These are phyloP conservation scores for Mamestra brassicae DNA, from an alignment of 2,888 invertebrate genomes.

Conservation along the genomic window DNA sequence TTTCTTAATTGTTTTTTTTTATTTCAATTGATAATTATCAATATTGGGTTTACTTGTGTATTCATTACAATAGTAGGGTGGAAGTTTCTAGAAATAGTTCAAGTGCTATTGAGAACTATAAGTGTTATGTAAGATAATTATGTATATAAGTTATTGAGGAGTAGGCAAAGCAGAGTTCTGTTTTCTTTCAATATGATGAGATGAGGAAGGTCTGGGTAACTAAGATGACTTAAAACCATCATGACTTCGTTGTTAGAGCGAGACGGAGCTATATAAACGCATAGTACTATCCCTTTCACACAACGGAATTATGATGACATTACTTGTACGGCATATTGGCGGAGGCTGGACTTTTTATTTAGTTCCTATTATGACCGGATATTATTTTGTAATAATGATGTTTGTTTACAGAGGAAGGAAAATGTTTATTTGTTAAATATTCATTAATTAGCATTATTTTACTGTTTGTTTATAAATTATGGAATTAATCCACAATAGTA, in stretches of 20 bases:
- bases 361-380: slow-evolving; percentile 1
- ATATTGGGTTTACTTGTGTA: slow-evolving; percentile 11
- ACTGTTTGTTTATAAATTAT: slow-evolving; percentile 4
- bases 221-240: not conserved
- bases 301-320: not conserved
- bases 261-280: not conserved
- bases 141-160: not conserved
- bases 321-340: too few relatives aligned
- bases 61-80: slow-evolving; percentile 5
- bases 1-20: slow-evolving; percentile 48
- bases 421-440: slow-evolving; percentile 6
- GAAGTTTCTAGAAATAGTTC: slow-evolving; percentile 24
- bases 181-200: not conserved
- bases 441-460: slow-evolving; percentile 8
- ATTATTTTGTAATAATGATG: not conserved
- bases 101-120: not conserved
- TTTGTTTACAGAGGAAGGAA: not conserved
- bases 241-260: not conserved
- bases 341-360: too few relatives aligned
- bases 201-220: not conserved
- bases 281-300: not conserved
- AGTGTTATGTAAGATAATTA: not conserved
- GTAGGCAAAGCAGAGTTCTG: not conserved
- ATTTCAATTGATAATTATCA: slow-evolving; percentile 2
- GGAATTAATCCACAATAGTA: not conserved